Evolutionary conservation across 2,113 vertebrate genomes (phyloP).

Genomic region (Cervus canadensis): DNA sequence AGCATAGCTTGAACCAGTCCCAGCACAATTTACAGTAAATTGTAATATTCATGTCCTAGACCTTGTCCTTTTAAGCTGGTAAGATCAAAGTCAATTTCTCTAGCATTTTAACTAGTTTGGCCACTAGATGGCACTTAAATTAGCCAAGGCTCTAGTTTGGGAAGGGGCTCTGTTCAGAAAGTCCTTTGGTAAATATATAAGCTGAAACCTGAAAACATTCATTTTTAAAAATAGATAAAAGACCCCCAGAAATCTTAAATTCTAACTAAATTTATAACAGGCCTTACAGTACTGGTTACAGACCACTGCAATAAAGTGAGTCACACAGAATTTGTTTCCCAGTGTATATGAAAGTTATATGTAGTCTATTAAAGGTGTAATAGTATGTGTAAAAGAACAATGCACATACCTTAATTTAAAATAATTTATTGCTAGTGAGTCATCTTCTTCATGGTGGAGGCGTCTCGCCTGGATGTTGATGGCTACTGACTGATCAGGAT

Average conservation of each 20-base stretch:
- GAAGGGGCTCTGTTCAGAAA: neutral
- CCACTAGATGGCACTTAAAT: constrained; percentile 48
- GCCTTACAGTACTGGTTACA: neutral
- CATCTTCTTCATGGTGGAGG: neutral
- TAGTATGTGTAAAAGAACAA: neutral
- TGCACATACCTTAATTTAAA: neutral
- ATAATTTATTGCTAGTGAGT: neutral
- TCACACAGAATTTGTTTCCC: neutral
- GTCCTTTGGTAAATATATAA: neutral
- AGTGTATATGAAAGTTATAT: neutral
- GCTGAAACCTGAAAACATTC: neutral
- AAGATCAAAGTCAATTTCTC: constrained; percentile 28
- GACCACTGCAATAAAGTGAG: neutral
- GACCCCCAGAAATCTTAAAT: neutral
- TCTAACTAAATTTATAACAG: neutral
- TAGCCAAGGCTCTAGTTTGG: neutral
- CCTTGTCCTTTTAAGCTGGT: neutral
- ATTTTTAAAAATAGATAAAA: constrained; percentile 7
- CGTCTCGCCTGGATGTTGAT: neutral
- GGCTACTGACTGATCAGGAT: neutral
- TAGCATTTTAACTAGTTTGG: neutral
- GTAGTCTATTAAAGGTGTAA: neutral
- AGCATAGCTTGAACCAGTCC: neutral
- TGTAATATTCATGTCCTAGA: neutral
- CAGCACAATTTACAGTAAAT: neutral